phyloP scores from a whole-genome alignment of 2,113 vertebrate genomes.

The Caranx melampygus region DNA sequence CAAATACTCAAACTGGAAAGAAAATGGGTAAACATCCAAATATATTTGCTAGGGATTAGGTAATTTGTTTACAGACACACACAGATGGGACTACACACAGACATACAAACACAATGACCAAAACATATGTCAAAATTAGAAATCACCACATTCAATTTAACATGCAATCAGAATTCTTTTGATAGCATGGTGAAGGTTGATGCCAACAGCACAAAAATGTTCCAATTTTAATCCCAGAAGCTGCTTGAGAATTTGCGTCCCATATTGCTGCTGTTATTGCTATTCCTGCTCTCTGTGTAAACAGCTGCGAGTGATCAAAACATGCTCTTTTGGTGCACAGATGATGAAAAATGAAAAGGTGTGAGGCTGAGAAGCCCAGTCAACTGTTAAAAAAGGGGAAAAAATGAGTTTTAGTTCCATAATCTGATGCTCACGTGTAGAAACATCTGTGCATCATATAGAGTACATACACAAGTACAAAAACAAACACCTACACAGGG shows the following conservation, averaged over 20 bases:
- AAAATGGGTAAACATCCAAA: constrained; percentile 43
- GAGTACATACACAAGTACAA: not conserved
- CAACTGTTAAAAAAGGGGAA: constrained; percentile 13
- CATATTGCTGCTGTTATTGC: not conserved
- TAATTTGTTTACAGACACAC: constrained; percentile 34
- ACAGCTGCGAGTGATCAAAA: constrained; percentile 41
- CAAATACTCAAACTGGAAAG: constrained; percentile 36
- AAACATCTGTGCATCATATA: not conserved
- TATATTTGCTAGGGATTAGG: constrained; percentile 41
- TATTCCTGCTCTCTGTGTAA: constrained; percentile 11
- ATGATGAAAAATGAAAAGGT: constrained; percentile 18
- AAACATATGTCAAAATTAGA: constrained; percentile 3
- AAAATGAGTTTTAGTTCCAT: too few species aligned
- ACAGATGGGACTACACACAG: not conserved
- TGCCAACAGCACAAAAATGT: not conserved
- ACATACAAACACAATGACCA: not conserved
- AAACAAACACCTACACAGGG: not conserved
- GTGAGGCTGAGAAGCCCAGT: constrained; percentile 7
- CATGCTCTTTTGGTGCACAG: constrained; percentile 25
- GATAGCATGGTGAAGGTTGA: not conserved
- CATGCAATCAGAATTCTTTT: not conserved
- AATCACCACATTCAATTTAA: not conserved
- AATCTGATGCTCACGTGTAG: not conserved
- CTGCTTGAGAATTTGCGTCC: not conserved
- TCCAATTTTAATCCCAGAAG: not conserved